These are phyloP conservation scores for Eretmochelys imbricata DNA, from an alignment of 2,113 vertebrate species.

Conservation along the genomic window DNA sequence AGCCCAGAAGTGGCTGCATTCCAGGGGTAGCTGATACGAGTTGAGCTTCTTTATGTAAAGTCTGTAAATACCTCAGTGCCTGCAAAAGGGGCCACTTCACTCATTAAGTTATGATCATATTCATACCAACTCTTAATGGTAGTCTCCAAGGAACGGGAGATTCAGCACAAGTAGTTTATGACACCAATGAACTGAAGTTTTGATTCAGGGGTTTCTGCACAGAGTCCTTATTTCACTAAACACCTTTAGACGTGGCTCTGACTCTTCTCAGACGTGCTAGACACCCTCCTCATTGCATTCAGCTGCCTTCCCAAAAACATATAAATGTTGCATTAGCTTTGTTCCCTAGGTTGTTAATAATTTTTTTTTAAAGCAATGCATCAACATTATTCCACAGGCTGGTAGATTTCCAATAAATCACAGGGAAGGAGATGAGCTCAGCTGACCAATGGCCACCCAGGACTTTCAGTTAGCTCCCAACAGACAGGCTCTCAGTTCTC, in stretches of 20 bases:
- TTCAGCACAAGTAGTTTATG: background rate
- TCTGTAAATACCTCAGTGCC: background rate
- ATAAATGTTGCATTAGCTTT: background rate
- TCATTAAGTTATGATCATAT: background rate
- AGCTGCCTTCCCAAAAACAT: background rate
- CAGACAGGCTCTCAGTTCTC: background rate
- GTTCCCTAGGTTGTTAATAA: background rate
- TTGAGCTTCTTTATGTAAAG: background rate
- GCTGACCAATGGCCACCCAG: background rate
- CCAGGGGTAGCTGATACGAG: background rate
- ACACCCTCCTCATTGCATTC: background rate
- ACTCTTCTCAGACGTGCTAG: fast-evolving
- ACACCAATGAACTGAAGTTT: background rate
- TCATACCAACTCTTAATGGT: background rate
- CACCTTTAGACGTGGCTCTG: background rate
- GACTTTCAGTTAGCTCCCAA: background rate
- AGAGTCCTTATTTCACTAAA: background rate
- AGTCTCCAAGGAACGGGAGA: background rate
- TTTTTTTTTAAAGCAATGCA: background rate
- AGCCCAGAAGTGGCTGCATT: background rate
- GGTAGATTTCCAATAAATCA: background rate
- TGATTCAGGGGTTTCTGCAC: background rate
- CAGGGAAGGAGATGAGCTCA: background rate
- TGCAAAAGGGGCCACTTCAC: fast-evolving
- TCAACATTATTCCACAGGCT: background rate